Percentiles rank a stretch among this genome's conserved stretches.
phyloP scores from a whole-genome alignment of 2,797 vertebrate genomes.

The Myotis findleyi region DNA sequence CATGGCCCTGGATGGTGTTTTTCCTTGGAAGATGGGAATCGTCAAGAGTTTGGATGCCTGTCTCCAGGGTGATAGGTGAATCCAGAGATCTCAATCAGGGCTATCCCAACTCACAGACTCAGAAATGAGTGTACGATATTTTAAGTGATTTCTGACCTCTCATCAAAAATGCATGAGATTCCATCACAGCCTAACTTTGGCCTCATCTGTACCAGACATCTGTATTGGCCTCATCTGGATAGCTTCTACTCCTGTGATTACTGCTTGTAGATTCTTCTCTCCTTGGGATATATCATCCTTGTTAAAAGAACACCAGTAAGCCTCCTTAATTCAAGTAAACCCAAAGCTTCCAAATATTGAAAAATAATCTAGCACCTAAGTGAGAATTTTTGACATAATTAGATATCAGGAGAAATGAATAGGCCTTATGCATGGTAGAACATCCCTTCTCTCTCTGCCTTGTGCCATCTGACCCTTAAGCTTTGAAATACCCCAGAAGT shows the following conservation, averaged over 20 bases:
- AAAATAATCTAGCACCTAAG: background rate
- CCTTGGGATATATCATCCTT: background rate
- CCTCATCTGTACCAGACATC: background rate
- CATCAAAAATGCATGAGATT: background rate
- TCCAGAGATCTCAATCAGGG: background rate
- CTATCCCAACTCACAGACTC: background rate
- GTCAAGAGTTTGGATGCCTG: background rate
- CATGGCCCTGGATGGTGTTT: background rate
- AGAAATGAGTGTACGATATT: background rate
- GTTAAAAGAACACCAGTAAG: background rate
- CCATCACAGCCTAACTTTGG: background rate
- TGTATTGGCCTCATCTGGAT: background rate
- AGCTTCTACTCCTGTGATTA: background rate
- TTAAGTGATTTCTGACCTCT: background rate
- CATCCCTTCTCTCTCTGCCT: background rate
- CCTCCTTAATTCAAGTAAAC: background rate
- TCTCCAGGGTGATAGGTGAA: background rate
- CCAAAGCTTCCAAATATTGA: background rate
- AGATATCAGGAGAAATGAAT: background rate
- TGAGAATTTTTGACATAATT: background rate
- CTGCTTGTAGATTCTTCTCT: background rate
- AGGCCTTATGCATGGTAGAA: background rate
- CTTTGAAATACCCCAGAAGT: background rate
- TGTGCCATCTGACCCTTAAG: background rate
- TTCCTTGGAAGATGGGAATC: background rate